Evolutionary conservation across 2,888 invertebrate genomes (phyloP), one percentile per base, ranked within the genome.

Genomic region (Ichneumoninae sp.): DNA sequence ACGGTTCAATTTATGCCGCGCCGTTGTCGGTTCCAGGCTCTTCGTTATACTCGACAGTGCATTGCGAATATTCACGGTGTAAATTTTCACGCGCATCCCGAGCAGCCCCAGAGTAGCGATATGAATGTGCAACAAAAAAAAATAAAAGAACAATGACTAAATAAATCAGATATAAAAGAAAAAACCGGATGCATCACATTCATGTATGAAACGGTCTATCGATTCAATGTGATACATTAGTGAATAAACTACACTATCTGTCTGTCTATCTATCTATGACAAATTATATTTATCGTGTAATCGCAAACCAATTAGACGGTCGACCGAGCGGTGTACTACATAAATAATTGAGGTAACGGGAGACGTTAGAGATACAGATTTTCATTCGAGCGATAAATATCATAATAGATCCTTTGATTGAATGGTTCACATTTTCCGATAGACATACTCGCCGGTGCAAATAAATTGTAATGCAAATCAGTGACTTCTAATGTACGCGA

Each of bases 1-100:
- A 91, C 89, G 90, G 89, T 90, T 90, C 90, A 91, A 92, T 92
- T 92, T 88, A 87, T 86, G 76, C 76, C 68, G 80, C 65, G 66
- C 50, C 81, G 78, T 87, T 70, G 75, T 76, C 85, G 75, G 52
- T 81, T 80, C 74, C 75, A 81, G 52, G 60, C 74, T 68, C 74
- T 68, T 83, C 69, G 63, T 83, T 76, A 54, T 83, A 69, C 75
- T 78, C 66, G 47, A 50, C 65, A 30, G 69, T 44, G 60, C 81
- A 60, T 71, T 54, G 52, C 44, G 75, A 33, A 54, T 76, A 65
- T 57, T 76, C 19, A 50, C 76, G 66, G 36, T 36, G 33, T 44
- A 54, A 81, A 79, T 81, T 63, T 47, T 44, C 22, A 36, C 60
- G 44, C 19, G 77, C 60, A 54, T 69, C 52, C 57, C 13, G n/a